Conservation (phyloP, 2,113 vertebrate genomes). For the Spea bombifrons region DNA sequence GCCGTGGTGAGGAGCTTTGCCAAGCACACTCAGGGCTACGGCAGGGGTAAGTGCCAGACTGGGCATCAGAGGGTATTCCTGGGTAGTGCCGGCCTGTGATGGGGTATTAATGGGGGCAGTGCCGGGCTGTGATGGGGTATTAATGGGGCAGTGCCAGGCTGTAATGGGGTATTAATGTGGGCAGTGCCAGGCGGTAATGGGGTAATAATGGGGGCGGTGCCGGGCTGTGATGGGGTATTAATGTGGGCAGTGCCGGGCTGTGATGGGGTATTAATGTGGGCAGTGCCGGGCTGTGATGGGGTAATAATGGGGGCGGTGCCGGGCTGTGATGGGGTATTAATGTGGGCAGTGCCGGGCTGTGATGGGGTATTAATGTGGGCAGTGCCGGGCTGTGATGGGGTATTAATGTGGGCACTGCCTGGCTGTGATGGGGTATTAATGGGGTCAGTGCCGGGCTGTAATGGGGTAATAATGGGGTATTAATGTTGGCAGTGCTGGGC, state of each 20-base stretch:
- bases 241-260: background rate
- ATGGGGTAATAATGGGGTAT: background rate
- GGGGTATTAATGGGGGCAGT: background rate
- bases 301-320: background rate
- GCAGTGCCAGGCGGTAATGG: background rate
- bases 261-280: background rate
- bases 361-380: background rate
- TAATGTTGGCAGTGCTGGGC: background rate
- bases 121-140: background rate
- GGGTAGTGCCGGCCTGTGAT: background rate
- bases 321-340: background rate
- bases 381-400: background rate
- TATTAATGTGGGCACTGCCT: background rate
- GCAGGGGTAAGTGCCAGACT: constrained; percentile 76
- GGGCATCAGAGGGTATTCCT: background rate
- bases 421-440: too few species aligned
- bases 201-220: background rate
- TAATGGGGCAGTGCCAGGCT: background rate
- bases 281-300: background rate
- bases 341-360: background rate
- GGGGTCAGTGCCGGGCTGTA: background rate
- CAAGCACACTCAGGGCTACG: constrained; percentile 94
- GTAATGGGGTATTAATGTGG: background rate
- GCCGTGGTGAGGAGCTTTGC: constrained; percentile 94
- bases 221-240: background rate